Evolutionary conservation across 2,888 invertebrate genomes (phyloP), one percentile per base, ranked within the genome.

Genomic region (Aphelenchoides bicaudatus): DNA sequence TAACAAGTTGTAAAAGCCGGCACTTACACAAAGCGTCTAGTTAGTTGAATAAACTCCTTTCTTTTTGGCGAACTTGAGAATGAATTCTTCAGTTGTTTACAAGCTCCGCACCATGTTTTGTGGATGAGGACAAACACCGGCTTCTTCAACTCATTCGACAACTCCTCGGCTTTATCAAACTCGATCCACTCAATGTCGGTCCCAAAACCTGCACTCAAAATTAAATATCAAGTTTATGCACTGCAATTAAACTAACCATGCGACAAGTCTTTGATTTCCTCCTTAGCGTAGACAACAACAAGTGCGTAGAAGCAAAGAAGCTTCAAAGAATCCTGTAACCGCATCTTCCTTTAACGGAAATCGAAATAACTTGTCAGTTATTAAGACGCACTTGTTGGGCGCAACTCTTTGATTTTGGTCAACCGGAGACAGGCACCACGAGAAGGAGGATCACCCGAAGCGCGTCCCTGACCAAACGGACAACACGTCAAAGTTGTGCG

Each of bases 61-160:
- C 78, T 78, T 30, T 78, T 75, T 16, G 77, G 56, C 2, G 73
- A 68, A 25, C 34, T 65, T 39, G 67, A 61, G 58, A 75, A 68
- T 54, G 69, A 71, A 16, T 67, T 63, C 59, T 72, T 72, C 30
- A 74, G 16, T 8, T 39, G 60, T 79, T 80, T 80, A 72, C 82
- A 82, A n/a, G 82, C 82, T 38, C 81, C 80, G 68, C 82, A 82
- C 82, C 82, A 82, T 3, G 80, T 75, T 63, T 82, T 82, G 71
- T 82, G 82, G 37, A 82, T 80, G 2, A 82, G 65, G 57, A 82
- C 64, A 79, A 82, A 79, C 47, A 81, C 64, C n/a, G 81, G 81
- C 65, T 80, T 81, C 63, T 75, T 67, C 49, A 72, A 60, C 47
- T 74, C 69, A 52, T 73, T 72, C n/a, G 74, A 70, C 19, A 76